Conservation (phyloP, 1,140 invertebrate genomes). For the Tachypleus tridentatus region DNA sequence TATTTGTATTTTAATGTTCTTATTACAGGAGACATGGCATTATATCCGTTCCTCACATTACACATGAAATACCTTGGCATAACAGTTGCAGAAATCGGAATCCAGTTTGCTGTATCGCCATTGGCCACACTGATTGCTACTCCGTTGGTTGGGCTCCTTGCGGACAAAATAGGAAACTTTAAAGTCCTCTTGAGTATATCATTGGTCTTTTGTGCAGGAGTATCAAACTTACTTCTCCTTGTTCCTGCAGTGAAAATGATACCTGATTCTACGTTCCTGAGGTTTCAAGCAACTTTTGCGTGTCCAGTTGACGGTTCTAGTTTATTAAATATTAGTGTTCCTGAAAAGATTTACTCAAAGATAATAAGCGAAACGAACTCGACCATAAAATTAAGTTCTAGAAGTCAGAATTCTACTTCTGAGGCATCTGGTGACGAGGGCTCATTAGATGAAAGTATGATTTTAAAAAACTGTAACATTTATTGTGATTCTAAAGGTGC, state of each 20-base stretch:
- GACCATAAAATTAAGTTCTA: no score
- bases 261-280: not conserved
- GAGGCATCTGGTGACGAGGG: no score
- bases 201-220: constrained; percentile 49
- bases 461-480: no score
- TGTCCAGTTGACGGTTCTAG: no score
- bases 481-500: no score
- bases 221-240: constrained; percentile 47
- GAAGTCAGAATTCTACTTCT: no score
- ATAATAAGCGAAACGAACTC: no score
- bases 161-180: constrained; percentile 68
- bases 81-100: constrained; percentile 65
- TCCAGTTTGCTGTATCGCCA: constrained; percentile 66
- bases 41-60: constrained; percentile 58
- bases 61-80: constrained; percentile 72
- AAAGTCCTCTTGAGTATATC: constrained; percentile 54
- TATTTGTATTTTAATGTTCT: no score
- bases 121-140: constrained; percentile 52
- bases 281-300: no score
- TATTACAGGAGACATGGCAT: constrained; percentile 12
- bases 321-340: no score
- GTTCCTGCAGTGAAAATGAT: constrained; percentile 2
- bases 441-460: no score
- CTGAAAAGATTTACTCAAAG: no score
- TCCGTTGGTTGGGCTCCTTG: constrained; percentile 59